phyloP scores from a whole-genome alignment of 2,888 invertebrate genomes.

The Monopis laevigella region DNA sequence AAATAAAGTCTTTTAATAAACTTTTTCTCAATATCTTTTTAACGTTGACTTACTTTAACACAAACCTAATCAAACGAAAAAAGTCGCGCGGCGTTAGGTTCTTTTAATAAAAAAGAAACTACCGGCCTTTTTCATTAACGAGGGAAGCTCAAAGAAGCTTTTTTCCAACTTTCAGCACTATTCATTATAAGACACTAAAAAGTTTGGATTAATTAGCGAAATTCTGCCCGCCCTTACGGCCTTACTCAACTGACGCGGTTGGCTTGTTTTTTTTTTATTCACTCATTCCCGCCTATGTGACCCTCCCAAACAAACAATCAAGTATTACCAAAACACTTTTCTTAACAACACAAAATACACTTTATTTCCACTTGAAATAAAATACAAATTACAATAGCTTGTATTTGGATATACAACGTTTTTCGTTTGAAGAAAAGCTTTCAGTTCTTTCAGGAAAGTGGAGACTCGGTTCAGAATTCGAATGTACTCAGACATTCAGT shows the following conservation, averaged over 20 bases:
- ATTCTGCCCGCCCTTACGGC: conserved; percentile 59
- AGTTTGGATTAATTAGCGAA: conserved; percentile 62
- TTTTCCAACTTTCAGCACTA: conserved; percentile 25
- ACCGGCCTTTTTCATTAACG: not conserved
- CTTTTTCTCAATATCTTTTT: too few species aligned
- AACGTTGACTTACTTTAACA: too few species aligned
- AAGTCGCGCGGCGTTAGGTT: not conserved
- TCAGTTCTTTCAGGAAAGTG: conserved; percentile 63
- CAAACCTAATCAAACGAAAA: too few species aligned
- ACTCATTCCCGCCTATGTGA: conserved; percentile 66
- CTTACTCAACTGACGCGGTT: conserved; percentile 64
- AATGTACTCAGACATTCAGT: too few species aligned
- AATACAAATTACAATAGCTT: not conserved
- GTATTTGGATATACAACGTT: conserved; percentile 28
- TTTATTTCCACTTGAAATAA: not conserved
- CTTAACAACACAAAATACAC: conserved; percentile 12
- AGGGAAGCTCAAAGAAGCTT: conserved; percentile 14
- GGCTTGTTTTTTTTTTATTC: conserved; percentile 63
- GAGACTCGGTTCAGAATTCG: conserved; percentile 42
- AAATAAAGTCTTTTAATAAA: too few species aligned
- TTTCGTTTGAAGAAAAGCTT: conserved; percentile 27
- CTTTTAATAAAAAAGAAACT: too few species aligned
- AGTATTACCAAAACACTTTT: conserved; percentile 59
- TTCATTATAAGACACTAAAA: conserved; percentile 35
- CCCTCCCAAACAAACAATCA: conserved; percentile 66